phyloP scores from a whole-genome alignment of 2,888 invertebrate genomes.

The Octonoba sinensis region DNA sequence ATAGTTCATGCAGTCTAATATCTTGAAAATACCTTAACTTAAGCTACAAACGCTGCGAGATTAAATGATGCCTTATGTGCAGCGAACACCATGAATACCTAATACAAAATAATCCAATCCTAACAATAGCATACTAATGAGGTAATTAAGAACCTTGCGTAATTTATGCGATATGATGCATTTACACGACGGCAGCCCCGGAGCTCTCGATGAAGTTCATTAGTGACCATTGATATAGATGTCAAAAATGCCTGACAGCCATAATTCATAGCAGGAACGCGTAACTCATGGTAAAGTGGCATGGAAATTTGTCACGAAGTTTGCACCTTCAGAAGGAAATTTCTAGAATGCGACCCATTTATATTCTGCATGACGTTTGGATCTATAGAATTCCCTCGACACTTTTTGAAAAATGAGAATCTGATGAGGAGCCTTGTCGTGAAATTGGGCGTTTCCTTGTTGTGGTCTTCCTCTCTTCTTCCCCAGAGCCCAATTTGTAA shows the following conservation, averaged over 20 bases:
- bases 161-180: too few species aligned
- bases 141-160: too few species aligned
- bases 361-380: constrained; percentile 28
- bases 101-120: too few species aligned
- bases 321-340: constrained; percentile 27
- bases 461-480: constrained; percentile 7
- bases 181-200: too few species aligned
- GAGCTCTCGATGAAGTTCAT: constrained; percentile 26
- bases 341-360: constrained; percentile 26
- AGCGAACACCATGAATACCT: too few species aligned
- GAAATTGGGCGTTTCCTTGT: constrained; percentile 33
- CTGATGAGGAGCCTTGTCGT: constrained; percentile 31
- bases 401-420: constrained; percentile 45
- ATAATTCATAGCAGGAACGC: constrained; percentile 31
- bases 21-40: too few species aligned
- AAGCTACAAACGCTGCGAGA: too few species aligned
- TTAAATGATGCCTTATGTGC: too few species aligned
- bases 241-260: constrained; percentile 18
- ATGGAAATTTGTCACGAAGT: constrained; percentile 58
- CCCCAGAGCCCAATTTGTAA: constrained; percentile 11
- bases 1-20: too few species aligned
- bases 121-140: too few species aligned
- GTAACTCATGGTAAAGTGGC: constrained; percentile 45
- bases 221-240: constrained; percentile 52
- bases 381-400: constrained; percentile 14